Conservation (phyloP, 2,797 vertebrate species). For the Eulemur albifrons region DNA sequence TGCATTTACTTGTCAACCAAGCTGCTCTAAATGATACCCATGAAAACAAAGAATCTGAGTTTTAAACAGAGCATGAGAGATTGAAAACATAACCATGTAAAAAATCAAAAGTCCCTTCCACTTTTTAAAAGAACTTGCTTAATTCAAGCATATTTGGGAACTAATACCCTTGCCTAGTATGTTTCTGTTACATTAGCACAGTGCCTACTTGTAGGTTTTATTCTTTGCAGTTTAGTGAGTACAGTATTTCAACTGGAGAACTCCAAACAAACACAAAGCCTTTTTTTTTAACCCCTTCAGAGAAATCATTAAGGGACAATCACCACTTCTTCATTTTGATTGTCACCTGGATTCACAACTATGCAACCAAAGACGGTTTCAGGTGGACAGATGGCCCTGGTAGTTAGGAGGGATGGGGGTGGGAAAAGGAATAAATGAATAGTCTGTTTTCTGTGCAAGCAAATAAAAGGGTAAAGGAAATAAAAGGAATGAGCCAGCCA, state of each 20-base stretch:
- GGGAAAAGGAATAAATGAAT: background rate
- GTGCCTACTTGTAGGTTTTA: background rate
- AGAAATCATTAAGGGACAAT: background rate
- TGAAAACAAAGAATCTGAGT: background rate
- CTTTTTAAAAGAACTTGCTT: background rate
- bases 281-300: background rate
- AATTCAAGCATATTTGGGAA: background rate
- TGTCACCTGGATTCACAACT: constrained; percentile 52
- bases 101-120: background rate
- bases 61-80: background rate
- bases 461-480: background rate
- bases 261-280: background rate
- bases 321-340: constrained; percentile 48
- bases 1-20: background rate
- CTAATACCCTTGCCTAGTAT: background rate
- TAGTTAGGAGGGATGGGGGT: background rate
- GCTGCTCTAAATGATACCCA: constrained; percentile 22
- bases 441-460: constrained; percentile 24
- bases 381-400: constrained; percentile 39
- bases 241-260: constrained; percentile 27
- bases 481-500: background rate
- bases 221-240: background rate
- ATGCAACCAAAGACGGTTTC: constrained; percentile 6
- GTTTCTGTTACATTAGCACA: background rate
- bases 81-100: background rate